Conservation (phyloP, 23 tunicate species). For the Styela plicata region DNA sequence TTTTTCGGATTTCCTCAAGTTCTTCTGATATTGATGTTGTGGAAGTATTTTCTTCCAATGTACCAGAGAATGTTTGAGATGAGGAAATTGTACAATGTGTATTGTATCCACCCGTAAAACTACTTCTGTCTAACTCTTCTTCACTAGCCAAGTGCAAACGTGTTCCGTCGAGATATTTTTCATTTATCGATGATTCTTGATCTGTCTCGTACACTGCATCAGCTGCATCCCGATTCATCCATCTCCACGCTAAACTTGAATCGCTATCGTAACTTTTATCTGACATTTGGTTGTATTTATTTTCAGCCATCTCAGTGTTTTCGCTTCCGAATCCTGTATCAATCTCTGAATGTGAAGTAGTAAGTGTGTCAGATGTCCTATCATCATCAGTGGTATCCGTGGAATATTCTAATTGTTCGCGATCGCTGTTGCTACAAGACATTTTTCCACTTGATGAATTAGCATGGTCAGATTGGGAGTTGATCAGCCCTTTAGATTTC, state of each 20-base stretch:
- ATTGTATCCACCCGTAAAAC: neutral
- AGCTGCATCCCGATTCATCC: neutral
- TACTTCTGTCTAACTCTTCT: neutral
- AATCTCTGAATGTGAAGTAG: neutral
- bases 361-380: neutral
- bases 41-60: too few relatives aligned
- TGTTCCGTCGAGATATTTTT: too few relatives aligned
- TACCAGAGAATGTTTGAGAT: neutral
- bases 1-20: neutral
- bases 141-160: neutral
- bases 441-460: too few relatives aligned
- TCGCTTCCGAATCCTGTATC: neutral
- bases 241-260: neutral
- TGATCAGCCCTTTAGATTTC: too few relatives aligned
- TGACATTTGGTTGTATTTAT: neutral
- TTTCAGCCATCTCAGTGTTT: neutral
- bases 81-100: neutral
- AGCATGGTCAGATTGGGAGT: too few relatives aligned
- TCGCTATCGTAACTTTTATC: neutral
- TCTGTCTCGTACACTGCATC: neutral
- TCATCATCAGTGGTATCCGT: too few relatives aligned
- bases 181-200: neutral
- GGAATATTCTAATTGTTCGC: too few relatives aligned
- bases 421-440: too few relatives aligned
- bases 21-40: too few relatives aligned